Evolutionary conservation across 2,888 invertebrate genomes (phyloP), one percentile per base, ranked within the genome.

Genomic region (Bombylius discolor): DNA sequence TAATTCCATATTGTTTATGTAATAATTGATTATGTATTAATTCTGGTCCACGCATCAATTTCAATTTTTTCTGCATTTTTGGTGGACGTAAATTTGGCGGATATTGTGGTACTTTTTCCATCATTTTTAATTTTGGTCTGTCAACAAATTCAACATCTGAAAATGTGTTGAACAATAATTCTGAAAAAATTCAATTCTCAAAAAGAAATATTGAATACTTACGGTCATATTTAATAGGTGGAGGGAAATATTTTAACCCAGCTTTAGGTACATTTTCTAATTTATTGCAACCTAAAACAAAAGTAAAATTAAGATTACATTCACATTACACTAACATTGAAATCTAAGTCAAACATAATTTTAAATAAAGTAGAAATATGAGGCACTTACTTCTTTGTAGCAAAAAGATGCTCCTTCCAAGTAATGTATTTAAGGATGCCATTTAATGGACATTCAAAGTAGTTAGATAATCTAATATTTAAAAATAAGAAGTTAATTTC

Each of bases 1-100:
- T 79, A 61, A 99, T 84, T 48, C 95, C 99, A 79, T 83, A 99
- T 67, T 99, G 97, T 67, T 89, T 85, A 65, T 96, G 86, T 58
- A 91, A 78, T 12, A 99, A 76, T 53, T 81, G 80, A 64, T 87
- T 97, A 66, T 98, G 95, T 33, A 93, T 69, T 6, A 70, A 61
- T 73, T 98, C 98, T 1, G 95, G 94, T 0, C 97, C 97, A 68
- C 95, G 78, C 88, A 95, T 93, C 46, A 85, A 81, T n/a, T 80
- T 77, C 4, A 94, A 73, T 53, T 80, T 79, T 67, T 91, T 95
- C 62, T 85, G 84, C 89, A 90, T 91, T 76, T 90, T 93, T 5
- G 86, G 89, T 31, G 89, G 80, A 62, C 81, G 81, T 39, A 86
- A 65, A 59, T 79, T 81, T 0, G 83, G 65, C 4, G 84, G 83